Conservation (phyloP, 2,113 vertebrate genomes). For the Cervus canadensis region DNA sequence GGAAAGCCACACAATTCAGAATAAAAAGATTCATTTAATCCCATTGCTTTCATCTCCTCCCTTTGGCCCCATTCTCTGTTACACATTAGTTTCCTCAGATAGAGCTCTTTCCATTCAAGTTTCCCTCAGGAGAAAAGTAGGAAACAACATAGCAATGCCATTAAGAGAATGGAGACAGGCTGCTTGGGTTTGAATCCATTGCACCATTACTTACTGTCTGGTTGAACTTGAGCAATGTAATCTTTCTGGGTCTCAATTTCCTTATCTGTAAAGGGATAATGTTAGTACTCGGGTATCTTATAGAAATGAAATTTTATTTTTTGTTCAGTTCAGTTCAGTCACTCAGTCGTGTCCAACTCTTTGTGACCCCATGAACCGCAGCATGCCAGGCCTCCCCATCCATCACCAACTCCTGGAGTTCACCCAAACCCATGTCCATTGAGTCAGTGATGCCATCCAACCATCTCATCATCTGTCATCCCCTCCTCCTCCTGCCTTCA, state of each 20-base stretch:
- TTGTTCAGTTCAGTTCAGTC: background rate
- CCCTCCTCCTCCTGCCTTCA: background rate
- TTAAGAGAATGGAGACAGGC: background rate
- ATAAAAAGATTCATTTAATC: background rate
- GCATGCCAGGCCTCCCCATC: background rate
- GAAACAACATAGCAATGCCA: background rate
- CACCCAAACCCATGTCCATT: background rate
- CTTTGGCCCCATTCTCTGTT: background rate
- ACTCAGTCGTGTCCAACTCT: background rate
- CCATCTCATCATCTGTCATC: background rate
- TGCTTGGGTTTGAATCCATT: background rate
- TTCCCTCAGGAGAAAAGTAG: background rate
- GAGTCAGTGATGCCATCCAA: background rate
- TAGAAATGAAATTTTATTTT: background rate
- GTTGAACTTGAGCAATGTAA: background rate
- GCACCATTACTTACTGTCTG: background rate
- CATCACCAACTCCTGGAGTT: background rate
- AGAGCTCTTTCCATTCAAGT: background rate
- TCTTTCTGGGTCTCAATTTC: background rate
- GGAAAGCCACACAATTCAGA: background rate
- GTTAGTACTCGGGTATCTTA: background rate
- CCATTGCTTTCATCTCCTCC: background rate
- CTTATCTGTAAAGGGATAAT: background rate
- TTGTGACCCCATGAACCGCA: rapidly evolving
- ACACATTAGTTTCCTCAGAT: background rate